These are phyloP conservation scores for Esperia sulphurella DNA, from an alignment of 2,888 invertebrate genomes.

Conservation along the genomic window DNA sequence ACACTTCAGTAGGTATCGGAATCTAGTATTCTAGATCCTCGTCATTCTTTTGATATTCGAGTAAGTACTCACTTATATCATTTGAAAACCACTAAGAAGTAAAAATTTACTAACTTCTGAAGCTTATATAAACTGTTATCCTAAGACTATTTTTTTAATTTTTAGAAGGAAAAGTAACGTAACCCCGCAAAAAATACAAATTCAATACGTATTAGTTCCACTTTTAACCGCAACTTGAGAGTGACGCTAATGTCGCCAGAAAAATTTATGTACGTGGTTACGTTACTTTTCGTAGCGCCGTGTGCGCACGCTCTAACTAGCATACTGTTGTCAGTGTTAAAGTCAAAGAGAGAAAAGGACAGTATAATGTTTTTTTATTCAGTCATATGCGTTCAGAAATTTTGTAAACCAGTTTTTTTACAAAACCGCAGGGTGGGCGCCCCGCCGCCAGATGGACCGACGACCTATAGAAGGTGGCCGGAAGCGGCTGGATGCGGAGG, in stretches of 20 bases:
- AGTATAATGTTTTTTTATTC: not conserved
- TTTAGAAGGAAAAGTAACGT: constrained; percentile 1
- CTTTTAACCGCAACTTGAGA: not conserved
- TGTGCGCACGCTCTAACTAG: constrained; percentile 60
- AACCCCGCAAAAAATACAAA: not conserved
- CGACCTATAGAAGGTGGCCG: no score
- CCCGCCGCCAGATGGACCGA: no score
- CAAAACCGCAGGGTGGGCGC: no score
- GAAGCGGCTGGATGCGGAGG: no score
- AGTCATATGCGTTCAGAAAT: constrained; percentile 18
- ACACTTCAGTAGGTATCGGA: not conserved
- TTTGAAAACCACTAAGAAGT: no score
- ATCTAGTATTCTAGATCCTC: not conserved
- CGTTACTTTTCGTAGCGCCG: constrained; percentile 41
- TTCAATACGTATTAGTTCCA: not conserved
- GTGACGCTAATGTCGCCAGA: not conserved
- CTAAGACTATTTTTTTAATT: not conserved
- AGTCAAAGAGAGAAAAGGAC: constrained; percentile 27
- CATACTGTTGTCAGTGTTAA: constrained; percentile 65
- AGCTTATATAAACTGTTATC: not conserved
- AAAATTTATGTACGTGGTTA: not conserved
- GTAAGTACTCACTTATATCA: not conserved
- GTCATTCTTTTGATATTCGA: no score
- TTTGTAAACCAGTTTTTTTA: not conserved
- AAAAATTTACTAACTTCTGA: not conserved